Evolutionary conservation across 1,140 invertebrate genomes (phyloP).

Genomic region (Drosophila pruinosa): DNA sequence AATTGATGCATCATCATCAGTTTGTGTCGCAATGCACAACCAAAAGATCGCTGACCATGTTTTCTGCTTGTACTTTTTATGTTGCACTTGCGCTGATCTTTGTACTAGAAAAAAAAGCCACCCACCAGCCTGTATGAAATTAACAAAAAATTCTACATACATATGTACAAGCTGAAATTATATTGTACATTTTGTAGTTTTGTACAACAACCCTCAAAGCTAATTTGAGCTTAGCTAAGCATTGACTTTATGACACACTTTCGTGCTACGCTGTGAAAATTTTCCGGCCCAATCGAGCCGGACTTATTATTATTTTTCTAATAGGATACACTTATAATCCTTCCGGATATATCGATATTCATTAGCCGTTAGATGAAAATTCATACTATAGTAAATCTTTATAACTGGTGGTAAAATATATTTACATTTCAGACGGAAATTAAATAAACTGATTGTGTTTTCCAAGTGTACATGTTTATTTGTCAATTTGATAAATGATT

Average conservation of each 20-base stretch:
- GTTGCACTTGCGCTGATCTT: slow-evolving; percentile 8
- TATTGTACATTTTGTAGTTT: slow-evolving; percentile 9
- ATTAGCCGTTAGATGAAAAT: too few relatives aligned
- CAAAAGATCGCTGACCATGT: slow-evolving; percentile 17
- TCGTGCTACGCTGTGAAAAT: slow-evolving; percentile 39
- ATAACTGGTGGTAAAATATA: too few relatives aligned
- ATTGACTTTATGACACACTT: slow-evolving; percentile 32
- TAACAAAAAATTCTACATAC: too few relatives aligned
- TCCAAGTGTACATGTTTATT: too few relatives aligned
- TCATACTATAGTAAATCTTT: too few relatives aligned
- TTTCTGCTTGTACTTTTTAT: slow-evolving; percentile 3
- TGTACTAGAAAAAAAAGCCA: slow-evolving; percentile 23
- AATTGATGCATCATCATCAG: slow-evolving; percentile 19
- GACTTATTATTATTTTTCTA: not conserved
- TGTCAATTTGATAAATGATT: not conserved
- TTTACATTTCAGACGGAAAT: too few relatives aligned
- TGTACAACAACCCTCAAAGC: slow-evolving; percentile 7
- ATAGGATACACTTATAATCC: not conserved
- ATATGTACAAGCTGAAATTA: slow-evolving; percentile 7
- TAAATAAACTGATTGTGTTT: too few relatives aligned
- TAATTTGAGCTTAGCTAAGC: slow-evolving; percentile 37
- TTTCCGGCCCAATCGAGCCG: not conserved
- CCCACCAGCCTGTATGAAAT: slow-evolving; percentile 20
- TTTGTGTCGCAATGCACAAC: slow-evolving; percentile 8
- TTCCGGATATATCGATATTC: not conserved